Conservation (phyloP, 2,797 vertebrate genomes). For the Lepilemur ruficaudatus region DNA sequence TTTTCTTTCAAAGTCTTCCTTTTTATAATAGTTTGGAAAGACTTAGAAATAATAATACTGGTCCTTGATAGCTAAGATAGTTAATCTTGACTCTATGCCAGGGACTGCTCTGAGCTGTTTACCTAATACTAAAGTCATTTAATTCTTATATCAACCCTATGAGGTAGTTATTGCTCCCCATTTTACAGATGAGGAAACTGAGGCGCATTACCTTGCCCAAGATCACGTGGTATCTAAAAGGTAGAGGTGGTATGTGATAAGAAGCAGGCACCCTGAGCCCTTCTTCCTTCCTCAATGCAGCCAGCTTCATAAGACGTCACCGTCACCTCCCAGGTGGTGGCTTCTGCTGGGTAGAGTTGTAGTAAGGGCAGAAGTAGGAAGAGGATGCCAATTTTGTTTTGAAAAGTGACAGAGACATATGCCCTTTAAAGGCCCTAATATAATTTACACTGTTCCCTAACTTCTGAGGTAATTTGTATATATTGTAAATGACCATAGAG, state of each 20-base stretch:
- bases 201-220: neutral
- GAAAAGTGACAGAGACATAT: neutral
- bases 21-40: neutral
- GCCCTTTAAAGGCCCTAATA: neutral
- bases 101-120: neutral
- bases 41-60: neutral
- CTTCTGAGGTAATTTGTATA: neutral
- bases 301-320: neutral
- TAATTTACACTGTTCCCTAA: neutral
- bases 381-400: neutral
- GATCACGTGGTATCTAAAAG: neutral
- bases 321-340: neutral
- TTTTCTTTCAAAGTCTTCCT: slow-evolving; percentile 86
- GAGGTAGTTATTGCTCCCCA: neutral
- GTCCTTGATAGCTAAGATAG: neutral
- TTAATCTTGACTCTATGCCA: neutral
- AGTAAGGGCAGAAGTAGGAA: neutral
- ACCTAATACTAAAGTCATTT: neutral
- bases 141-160: neutral
- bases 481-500: neutral
- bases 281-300: accelerated
- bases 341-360: neutral
- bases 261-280: neutral
- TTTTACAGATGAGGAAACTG: neutral
- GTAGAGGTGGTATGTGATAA: neutral